These are phyloP conservation scores for Drosophila equinoxialis DNA, from an alignment of 1,140 invertebrate species.

Conservation along the genomic window DNA sequence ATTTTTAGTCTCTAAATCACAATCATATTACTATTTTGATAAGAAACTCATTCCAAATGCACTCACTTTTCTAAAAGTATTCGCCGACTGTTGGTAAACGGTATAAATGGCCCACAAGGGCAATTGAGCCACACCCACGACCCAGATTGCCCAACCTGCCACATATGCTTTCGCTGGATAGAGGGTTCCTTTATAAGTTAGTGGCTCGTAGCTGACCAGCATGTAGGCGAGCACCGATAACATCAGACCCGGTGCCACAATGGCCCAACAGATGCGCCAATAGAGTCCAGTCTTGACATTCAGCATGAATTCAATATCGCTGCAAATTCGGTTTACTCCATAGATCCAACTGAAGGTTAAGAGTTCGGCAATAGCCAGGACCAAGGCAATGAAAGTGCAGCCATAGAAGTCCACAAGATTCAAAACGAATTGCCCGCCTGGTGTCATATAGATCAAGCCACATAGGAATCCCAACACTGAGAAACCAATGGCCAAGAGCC, in stretches of 20 bases:
- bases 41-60: not conserved
- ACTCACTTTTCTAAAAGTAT: conserved; percentile 55
- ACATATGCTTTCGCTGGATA: conserved; percentile 83
- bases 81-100: conserved; percentile 65
- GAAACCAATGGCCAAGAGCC: conserved; percentile 85
- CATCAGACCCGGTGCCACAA: conserved; percentile 89
- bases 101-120: conserved; percentile 83
- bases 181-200: conserved; percentile 83
- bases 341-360: conserved; percentile 90
- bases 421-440: conserved; percentile 93
- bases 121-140: conserved; percentile 83
- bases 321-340: conserved; percentile 86
- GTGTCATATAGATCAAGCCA: conserved; percentile 90
- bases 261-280: conserved; percentile 92
- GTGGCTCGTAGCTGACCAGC: conserved; percentile 84
- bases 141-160: conserved; percentile 84
- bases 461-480: conserved; percentile 87
- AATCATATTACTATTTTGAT: not conserved
- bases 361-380: conserved; percentile 89
- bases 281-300: conserved; percentile 88
- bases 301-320: conserved; percentile 90
- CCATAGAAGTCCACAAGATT: conserved; percentile 93
- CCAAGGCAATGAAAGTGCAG: conserved; percentile 90
- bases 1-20: conserved; percentile 49
- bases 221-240: conserved; percentile 88